phyloP scores from a whole-genome alignment of 2,797 vertebrate genomes.

The Diglossa cyanea region DNA sequence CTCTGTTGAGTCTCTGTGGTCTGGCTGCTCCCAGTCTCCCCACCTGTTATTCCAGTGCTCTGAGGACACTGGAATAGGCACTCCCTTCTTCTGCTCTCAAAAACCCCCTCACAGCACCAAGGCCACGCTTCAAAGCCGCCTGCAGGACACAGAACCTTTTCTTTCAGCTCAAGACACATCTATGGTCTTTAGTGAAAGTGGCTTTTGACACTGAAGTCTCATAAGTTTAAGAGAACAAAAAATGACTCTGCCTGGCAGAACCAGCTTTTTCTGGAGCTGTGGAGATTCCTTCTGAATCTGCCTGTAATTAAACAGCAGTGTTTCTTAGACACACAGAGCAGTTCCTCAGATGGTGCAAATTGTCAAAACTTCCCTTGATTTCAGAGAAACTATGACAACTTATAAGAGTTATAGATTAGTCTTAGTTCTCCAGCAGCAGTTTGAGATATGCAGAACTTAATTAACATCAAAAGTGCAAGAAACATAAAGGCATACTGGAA shows the following conservation, averaged over 20 bases:
- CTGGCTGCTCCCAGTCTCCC: not conserved
- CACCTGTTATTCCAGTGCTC: not conserved
- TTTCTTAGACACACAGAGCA: not conserved
- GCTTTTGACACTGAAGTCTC: not conserved
- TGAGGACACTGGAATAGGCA: not conserved
- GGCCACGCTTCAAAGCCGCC: not conserved
- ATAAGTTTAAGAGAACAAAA: not conserved
- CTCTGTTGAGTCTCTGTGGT: not conserved
- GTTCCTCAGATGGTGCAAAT: not conserved
- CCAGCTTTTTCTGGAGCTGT: not conserved
- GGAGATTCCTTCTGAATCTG: not conserved
- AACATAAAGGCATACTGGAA: not conserved
- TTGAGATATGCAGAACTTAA: constrained; percentile 12
- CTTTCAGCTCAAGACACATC: not conserved
- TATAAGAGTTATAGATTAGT: not conserved
- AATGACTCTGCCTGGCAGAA: not conserved
- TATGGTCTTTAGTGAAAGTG: not conserved
- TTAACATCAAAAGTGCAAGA: constrained; percentile 22
- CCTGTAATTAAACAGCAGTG: not conserved
- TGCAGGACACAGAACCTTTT: not conserved
- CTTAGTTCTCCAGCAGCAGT: not conserved
- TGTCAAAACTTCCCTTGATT: constrained; percentile 9
- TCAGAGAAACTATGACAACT: not conserved
- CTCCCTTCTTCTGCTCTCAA: not conserved
- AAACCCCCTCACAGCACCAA: not conserved